A percentile compares a stretch with the other conserved stretches of the same genome.
phyloP scores from a whole-genome alignment of 2,888 invertebrate genomes.

The Hirtodrosophila confusa region DNA sequence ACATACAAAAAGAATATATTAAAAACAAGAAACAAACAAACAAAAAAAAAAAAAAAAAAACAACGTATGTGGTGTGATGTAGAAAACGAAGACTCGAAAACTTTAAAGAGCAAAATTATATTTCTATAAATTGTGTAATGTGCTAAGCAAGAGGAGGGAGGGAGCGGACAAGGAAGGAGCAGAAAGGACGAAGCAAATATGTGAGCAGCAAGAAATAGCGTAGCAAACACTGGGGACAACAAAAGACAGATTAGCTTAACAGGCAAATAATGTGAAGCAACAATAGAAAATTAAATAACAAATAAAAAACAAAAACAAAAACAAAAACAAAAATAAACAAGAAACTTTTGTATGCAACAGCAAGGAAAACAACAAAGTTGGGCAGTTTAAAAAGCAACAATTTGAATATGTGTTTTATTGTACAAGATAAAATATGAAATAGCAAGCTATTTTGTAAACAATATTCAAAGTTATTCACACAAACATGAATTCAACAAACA shows the following conservation, averaged over 20 bases:
- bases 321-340: conserved; percentile 10
- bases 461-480: conserved; percentile 42
- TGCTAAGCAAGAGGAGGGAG: conserved; percentile 21
- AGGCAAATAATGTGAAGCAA: conserved; percentile 63
- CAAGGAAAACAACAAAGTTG: conserved; percentile 27
- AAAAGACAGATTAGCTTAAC: conserved; percentile 31
- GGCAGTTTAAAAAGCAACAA: conserved; percentile 16
- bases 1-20: conserved; percentile 19
- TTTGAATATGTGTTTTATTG: conserved; percentile 47
- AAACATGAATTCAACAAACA: conserved; percentile 14
- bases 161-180: conserved; percentile 21
- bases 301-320: conserved; percentile 11
- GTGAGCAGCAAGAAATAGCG: conserved; percentile 43
- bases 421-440: conserved; percentile 43
- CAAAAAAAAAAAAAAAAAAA: too few species aligned
- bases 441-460: conserved; percentile 57
- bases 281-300: conserved; percentile 58
- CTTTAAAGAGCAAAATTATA: conserved; percentile 64
- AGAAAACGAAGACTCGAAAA: conserved; percentile 58
- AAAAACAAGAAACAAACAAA: neutral
- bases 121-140: conserved; percentile 65
- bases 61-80: conserved; percentile 50
- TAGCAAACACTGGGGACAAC: conserved; percentile 59
- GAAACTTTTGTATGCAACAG: conserved; percentile 55
- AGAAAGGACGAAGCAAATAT: conserved; percentile 3